phyloP scores from a whole-genome alignment of 2,888 invertebrate genomes.

The Craniophora ligustri region DNA sequence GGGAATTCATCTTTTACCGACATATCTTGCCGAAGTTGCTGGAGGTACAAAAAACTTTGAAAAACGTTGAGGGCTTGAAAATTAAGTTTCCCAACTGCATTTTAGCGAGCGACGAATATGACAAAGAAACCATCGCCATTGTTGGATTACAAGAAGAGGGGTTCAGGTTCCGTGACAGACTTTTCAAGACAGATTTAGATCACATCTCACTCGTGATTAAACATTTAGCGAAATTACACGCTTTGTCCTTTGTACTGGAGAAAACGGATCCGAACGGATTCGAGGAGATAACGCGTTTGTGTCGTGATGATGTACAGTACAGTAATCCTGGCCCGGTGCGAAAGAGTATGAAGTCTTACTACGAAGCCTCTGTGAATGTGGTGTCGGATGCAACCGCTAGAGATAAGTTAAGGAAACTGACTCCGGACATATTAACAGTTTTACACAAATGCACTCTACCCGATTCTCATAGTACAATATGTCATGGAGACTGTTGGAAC shows the following conservation, averaged over 20 bases:
- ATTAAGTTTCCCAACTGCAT: constrained; percentile 76
- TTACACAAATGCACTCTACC: constrained; percentile 68
- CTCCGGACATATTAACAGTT: constrained; percentile 63
- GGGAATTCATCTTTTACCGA: constrained; percentile 68
- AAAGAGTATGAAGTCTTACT: constrained; percentile 67
- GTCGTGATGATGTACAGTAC: constrained; percentile 70
- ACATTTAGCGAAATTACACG: constrained; percentile 77
- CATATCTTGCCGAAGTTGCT: constrained; percentile 65
- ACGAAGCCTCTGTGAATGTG: constrained; percentile 68
- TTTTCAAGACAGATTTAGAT: constrained; percentile 62
- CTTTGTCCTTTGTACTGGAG: constrained; percentile 69
- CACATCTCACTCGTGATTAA: constrained; percentile 70
- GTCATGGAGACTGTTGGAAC: constrained; percentile 80
- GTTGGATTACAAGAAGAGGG: constrained; percentile 47
- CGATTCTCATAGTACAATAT: constrained; percentile 65
- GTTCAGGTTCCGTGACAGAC: constrained; percentile 63
- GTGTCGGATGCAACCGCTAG: constrained; percentile 62
- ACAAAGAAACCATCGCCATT: constrained; percentile 70
- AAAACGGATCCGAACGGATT: constrained; percentile 63
- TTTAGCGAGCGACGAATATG: constrained; percentile 62
- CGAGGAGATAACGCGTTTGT: constrained; percentile 62
- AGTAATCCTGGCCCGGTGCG: constrained; percentile 64
- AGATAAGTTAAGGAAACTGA: constrained; percentile 62
- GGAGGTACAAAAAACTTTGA: constrained; percentile 66
- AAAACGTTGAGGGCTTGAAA: constrained; percentile 73